Evolutionary conservation across 2,113 vertebrate genomes (phyloP), one percentile per base, ranked within the genome.

Genomic region (Eubucco bourcierii): DNA sequence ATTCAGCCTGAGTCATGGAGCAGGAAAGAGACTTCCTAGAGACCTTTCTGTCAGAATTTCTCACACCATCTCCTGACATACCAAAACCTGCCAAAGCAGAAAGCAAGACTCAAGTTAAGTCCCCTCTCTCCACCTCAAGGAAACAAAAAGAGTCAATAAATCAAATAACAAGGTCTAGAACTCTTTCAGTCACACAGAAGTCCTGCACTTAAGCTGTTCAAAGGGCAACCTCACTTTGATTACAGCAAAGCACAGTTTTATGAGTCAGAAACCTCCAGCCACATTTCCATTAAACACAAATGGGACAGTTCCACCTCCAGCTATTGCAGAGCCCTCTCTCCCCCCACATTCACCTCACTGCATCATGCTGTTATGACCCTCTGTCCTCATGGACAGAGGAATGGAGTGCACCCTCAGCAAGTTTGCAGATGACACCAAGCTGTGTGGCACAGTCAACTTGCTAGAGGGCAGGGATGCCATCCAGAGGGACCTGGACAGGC

Each of bases 281-380:
- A 17, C 9, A 3, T 17, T 15, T 25, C 16, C 5, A 4, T 24
- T 31, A 59, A 15, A 8, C 5, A 67, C n/a, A 87, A 16, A 46
- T 6, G 1, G 7, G 12, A 12, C 27, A 68, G 37, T 4, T 75
- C 52, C 16, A 56, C 27, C 27, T 27, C 53, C 4, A 10, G 50
- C 17, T 47, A 10, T 3, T 15, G 12, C 50, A 79, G 39, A 68
- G 4, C 12, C 21, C 59, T 60, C 41, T n/a, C 27, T 24, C 33
- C 44, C 10, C 11, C 39, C 12, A 21, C 33, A 50, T 29, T 78
- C 15, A 60, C 4, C 68, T n/a, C 28, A 59, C 37, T 7, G 4
- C 12, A 29, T 0, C 0, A 18, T 28, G 7, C 53, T 29, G 5
- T n/a, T 29, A 2, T 19, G 9, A 50, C 1, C 8, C n/a, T n/a